These are phyloP conservation scores for Pseudomyrmex gracilis DNA, from an alignment of 1,140 invertebrate genomes.

Conservation along the genomic window DNA sequence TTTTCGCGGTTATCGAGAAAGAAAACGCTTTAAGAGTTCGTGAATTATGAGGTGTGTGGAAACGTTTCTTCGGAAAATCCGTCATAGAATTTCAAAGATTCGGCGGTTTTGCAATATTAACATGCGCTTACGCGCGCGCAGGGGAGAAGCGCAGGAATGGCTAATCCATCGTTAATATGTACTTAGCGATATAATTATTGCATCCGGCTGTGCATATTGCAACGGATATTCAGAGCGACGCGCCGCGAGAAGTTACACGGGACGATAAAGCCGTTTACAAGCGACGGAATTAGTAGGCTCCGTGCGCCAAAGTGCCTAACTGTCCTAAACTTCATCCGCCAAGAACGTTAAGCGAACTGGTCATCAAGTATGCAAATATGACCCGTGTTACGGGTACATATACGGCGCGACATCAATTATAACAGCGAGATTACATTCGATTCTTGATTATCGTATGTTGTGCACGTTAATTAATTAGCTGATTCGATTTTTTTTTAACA, in stretches of 20 bases:
- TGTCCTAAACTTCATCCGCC: slow-evolving; percentile 55
- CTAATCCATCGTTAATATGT: slow-evolving; percentile 54
- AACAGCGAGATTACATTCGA: not conserved
- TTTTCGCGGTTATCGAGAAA: not conserved
- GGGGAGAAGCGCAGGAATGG: slow-evolving; percentile 22
- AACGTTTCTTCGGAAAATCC: not conserved
- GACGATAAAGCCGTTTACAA: slow-evolving; percentile 61
- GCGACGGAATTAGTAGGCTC: slow-evolving; percentile 60
- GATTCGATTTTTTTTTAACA: too few species aligned
- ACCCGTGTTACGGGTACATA: slow-evolving; percentile 14
- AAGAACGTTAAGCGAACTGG: slow-evolving; percentile 52
- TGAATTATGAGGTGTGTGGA: slow-evolving; percentile 20
- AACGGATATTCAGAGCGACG: slow-evolving; percentile 43
- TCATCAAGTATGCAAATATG: slow-evolving; percentile 55
- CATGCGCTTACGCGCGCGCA: not conserved
- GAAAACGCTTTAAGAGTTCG: not conserved
- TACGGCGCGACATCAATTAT: slow-evolving; percentile 8
- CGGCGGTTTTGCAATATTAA: slow-evolving; percentile 25
- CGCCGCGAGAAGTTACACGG: slow-evolving; percentile 38
- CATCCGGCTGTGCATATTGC: slow-evolving; percentile 47
- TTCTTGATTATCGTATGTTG: slow-evolving; percentile 1
- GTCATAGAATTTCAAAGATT: slow-evolving; percentile 16
- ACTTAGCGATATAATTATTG: slow-evolving; percentile 59
- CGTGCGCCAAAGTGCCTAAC: slow-evolving; percentile 50
- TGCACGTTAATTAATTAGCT: not conserved